Evolutionary conservation across 2,113 vertebrate species (phyloP).

Genomic region (Mirounga angustirostris): DNA sequence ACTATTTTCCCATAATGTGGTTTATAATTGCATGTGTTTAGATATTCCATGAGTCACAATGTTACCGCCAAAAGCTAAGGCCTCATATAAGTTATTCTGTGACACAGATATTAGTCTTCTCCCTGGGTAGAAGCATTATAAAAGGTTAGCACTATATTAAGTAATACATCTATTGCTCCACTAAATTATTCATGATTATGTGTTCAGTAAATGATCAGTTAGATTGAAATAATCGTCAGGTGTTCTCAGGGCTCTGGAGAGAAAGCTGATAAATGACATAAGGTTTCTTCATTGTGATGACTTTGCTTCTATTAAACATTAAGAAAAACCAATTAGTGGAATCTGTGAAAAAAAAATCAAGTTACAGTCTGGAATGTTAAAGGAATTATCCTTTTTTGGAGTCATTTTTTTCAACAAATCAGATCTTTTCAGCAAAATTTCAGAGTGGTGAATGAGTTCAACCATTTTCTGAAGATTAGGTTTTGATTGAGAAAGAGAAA

Average conservation of each 20-base stretch:
- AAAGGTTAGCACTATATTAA: conserved; percentile 82
- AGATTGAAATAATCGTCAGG: conserved; percentile 73
- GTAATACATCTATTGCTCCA: conserved; percentile 72
- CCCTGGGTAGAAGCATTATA: conserved; percentile 65
- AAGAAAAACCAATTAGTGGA: conserved; percentile 68
- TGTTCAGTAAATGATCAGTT: conserved; percentile 73
- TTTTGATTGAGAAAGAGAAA: conserved; percentile 28
- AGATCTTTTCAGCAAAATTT: conserved; percentile 54
- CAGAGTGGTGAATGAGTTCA: background rate
- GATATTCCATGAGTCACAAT: conserved; percentile 67
- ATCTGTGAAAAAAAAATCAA: conserved; percentile 54
- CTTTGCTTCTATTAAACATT: conserved; percentile 62
- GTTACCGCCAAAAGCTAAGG: conserved; percentile 63
- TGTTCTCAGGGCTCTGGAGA: conserved; percentile 49
- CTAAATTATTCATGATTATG: conserved; percentile 75
- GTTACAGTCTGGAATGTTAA: conserved; percentile 28
- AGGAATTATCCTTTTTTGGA: conserved; percentile 39
- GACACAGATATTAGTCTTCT: conserved; percentile 69
- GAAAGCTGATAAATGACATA: conserved; percentile 50
- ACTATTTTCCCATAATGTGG: conserved; percentile 79
- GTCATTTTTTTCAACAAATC: conserved; percentile 32
- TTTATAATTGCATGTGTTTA: conserved; percentile 77
- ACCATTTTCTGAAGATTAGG: background rate
- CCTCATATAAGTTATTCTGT: conserved; percentile 62
- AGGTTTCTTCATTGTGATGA: conserved; percentile 59